Conservation (phyloP, 2,797 vertebrate genomes). For the Calcarius lapponicus region DNA sequence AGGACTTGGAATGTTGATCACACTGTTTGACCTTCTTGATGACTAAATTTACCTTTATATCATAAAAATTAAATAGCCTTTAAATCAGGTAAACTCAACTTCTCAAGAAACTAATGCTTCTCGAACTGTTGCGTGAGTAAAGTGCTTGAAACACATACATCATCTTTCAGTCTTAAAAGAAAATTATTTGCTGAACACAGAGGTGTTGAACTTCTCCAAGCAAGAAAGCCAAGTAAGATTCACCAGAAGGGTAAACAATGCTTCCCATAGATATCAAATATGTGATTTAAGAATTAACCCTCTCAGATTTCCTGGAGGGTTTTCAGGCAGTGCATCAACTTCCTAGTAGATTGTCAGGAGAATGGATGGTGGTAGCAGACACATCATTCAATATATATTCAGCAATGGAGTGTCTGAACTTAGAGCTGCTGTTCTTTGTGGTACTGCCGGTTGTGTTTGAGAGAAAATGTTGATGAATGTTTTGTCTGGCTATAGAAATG, state of each 20-base stretch:
- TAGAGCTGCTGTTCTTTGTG: background rate
- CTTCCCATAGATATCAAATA: background rate
- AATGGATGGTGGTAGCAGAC: background rate
- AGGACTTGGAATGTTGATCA: background rate
- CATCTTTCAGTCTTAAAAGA: background rate
- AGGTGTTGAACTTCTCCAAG: background rate
- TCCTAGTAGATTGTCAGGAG: background rate
- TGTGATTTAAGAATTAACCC: conserved; percentile 38
- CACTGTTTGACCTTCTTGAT: background rate
- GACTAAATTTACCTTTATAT: background rate
- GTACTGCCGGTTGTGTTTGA: background rate
- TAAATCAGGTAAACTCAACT: background rate
- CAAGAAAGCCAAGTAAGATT: conserved; percentile 20
- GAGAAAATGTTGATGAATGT: background rate
- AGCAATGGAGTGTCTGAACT: background rate
- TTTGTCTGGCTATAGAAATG: background rate
- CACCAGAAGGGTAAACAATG: background rate
- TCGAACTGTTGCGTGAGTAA: background rate
- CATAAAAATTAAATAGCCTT: background rate
- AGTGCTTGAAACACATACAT: background rate
- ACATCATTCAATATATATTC: background rate
- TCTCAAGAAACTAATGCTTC: background rate
- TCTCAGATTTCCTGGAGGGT: background rate
- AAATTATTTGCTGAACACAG: conserved; percentile 15
- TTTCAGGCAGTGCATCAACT: conserved; percentile 18